phyloP scores from a whole-genome alignment of 2,888 invertebrate genomes.

The Ametastegia equiseti region DNA sequence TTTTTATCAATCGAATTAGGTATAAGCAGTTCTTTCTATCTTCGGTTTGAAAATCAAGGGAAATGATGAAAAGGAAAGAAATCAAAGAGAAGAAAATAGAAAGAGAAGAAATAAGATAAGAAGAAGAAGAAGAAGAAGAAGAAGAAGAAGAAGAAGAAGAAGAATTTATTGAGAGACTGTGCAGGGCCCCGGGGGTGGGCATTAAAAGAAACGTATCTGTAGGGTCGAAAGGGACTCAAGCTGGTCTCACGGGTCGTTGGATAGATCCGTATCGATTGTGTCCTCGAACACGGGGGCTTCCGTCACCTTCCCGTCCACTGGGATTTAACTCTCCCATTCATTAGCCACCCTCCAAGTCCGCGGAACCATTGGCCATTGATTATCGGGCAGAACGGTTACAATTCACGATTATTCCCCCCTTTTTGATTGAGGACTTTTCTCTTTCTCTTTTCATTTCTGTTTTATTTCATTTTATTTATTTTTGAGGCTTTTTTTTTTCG shows the following conservation, averaged over 20 bases:
- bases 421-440: not conserved
- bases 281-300: conserved; percentile 19
- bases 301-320: conserved; percentile 24
- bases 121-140: not conserved
- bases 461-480: no score
- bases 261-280: conserved; percentile 35
- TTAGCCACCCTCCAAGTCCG: not conserved
- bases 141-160: not conserved
- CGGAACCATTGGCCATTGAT: conserved; percentile 3
- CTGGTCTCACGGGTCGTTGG: conserved; percentile 34
- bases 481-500: no score
- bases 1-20: no score
- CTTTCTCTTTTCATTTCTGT: no score
- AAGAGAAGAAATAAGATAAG: not conserved
- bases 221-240: conserved; percentile 23
- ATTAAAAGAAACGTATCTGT: conserved; percentile 26
- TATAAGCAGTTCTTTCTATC: no score
- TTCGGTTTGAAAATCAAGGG: not conserved
- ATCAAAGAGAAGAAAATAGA: not conserved
- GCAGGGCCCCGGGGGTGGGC: not conserved
- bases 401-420: not conserved
- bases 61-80: not conserved
- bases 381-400: not conserved
- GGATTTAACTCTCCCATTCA: conserved; percentile 30
- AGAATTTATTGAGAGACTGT: no score